These are phyloP conservation scores for Synergus japonicus DNA, from an alignment of 2,888 invertebrate genomes.

Conservation along the genomic window DNA sequence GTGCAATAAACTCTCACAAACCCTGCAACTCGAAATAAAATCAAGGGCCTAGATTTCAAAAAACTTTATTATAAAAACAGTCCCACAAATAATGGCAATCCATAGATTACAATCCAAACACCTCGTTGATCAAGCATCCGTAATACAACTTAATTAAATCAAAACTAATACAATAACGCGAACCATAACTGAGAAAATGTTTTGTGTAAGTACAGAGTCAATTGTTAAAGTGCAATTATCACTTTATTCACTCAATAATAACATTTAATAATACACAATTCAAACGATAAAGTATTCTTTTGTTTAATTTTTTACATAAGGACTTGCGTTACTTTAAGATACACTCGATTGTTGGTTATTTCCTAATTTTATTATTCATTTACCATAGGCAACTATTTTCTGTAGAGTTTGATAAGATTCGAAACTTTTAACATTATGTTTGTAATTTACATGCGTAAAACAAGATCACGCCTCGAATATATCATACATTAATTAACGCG, in stretches of 20 bases:
- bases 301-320: slow-evolving; percentile 73
- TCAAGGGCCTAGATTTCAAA: slow-evolving; percentile 53
- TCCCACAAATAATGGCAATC: slow-evolving; percentile 60
- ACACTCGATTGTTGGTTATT: slow-evolving; percentile 70
- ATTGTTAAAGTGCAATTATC: slow-evolving; percentile 73
- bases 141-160: slow-evolving; percentile 57
- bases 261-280: slow-evolving; percentile 77
- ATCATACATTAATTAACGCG: slow-evolving; percentile 49
- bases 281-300: slow-evolving; percentile 73
- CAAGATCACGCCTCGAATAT: slow-evolving; percentile 42
- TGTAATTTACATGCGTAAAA: slow-evolving; percentile 73
- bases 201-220: slow-evolving; percentile 65
- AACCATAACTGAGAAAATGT: slow-evolving; percentile 49
- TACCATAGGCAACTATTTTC: slow-evolving; percentile 75
- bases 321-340: slow-evolving; percentile 74
- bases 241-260: slow-evolving; percentile 77
- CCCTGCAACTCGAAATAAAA: slow-evolving; percentile 29
- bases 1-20: slow-evolving; percentile 41
- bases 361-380: slow-evolving; percentile 65
- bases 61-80: slow-evolving; percentile 62
- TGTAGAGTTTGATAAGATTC: slow-evolving; percentile 74
- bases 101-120: slow-evolving; percentile 62
- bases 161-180: slow-evolving; percentile 54
- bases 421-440: slow-evolving; percentile 71
- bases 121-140: slow-evolving; percentile 49